These are phyloP conservation scores for Chloroceryle amazona DNA, from an alignment of 2,797 vertebrate species.

Conservation along the genomic window DNA sequence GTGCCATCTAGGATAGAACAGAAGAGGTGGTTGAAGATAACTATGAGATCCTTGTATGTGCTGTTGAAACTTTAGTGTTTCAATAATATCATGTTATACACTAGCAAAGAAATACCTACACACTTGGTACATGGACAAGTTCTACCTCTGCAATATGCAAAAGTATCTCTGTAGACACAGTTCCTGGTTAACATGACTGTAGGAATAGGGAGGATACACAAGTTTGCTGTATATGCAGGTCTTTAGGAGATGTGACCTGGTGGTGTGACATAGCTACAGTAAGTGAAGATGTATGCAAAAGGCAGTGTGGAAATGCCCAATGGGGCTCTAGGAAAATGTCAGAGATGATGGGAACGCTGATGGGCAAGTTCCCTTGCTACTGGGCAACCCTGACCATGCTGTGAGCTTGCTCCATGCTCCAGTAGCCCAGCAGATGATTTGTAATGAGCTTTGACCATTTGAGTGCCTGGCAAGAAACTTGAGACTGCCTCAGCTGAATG, in stretches of 20 bases:
- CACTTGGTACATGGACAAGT: rapidly evolving
- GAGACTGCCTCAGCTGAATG: rapidly evolving
- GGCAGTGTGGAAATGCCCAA: not conserved
- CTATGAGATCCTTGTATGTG: not conserved
- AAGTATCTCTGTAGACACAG: not conserved
- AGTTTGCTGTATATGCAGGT: not conserved
- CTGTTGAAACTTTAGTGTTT: not conserved
- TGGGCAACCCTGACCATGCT: not conserved
- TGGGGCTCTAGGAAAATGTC: not conserved
- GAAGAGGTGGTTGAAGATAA: conserved; percentile 19
- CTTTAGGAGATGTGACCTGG: not conserved
- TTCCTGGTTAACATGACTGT: not conserved
- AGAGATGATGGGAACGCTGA: not conserved
- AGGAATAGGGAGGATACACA: not conserved
- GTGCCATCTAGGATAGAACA: conserved; percentile 82
- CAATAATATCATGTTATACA: not conserved
- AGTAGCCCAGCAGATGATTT: not conserved
- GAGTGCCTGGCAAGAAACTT: not conserved
- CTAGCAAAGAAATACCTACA: not conserved
- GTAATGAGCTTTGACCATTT: not conserved
- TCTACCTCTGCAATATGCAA: not conserved
- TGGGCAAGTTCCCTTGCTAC: not conserved
- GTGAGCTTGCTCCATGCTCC: not conserved
- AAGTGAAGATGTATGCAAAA: not conserved
- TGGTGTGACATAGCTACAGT: not conserved